Conservation (phyloP, 2,797 vertebrate species). For the Myotis myotis region DNA sequence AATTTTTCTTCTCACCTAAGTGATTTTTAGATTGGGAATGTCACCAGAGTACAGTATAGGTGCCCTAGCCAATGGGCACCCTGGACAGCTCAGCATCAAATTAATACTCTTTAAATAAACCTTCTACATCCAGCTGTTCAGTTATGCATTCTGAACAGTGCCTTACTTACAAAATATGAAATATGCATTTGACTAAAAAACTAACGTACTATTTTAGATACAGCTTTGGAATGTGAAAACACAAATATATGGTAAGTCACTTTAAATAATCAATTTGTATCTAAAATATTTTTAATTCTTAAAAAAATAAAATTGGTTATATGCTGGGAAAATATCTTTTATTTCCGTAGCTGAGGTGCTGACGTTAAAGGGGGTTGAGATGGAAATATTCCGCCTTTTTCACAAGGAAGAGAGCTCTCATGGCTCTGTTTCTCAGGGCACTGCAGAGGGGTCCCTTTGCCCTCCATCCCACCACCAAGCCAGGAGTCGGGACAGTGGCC, state of each 20-base stretch:
- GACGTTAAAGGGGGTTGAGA: neutral
- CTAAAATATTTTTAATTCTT: neutral
- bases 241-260: neutral
- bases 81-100: neutral
- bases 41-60: conserved; percentile 55
- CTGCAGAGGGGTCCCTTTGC: neutral
- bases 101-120: conserved; percentile 57
- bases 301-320: conserved; percentile 34
- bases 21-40: conserved; percentile 63
- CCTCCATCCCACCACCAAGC: neutral
- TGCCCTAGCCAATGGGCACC: conserved; percentile 28
- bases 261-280: conserved; percentile 36
- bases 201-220: neutral
- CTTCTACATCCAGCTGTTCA: neutral
- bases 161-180: conserved; percentile 44
- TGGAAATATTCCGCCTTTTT: neutral
- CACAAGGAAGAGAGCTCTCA: neutral
- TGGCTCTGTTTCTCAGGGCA: neutral
- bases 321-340: conserved; percentile 5
- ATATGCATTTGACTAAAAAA: conserved; percentile 26
- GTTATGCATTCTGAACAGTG: neutral
- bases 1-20: conserved; percentile 77
- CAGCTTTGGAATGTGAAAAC: conserved; percentile 40
- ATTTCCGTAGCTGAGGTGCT: neutral
- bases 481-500: neutral